Evolutionary conservation across 92 coral and sea anemone species (phyloP).

Genomic region (Chrysogorgia sp.): DNA sequence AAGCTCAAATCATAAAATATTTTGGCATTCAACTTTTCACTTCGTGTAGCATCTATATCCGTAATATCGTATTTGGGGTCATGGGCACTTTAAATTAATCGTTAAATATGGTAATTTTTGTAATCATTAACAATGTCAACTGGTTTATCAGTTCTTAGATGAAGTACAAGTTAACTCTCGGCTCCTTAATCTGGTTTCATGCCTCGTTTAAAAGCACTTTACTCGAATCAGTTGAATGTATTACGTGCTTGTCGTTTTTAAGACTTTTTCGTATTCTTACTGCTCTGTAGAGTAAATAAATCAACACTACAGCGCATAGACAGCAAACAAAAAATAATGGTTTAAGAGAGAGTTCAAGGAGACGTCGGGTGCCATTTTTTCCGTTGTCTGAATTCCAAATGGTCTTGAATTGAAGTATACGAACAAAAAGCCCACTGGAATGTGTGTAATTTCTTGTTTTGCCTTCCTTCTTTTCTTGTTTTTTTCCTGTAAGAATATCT

Average conservation of each 20-base stretch:
- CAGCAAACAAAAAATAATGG: constrained; percentile 41
- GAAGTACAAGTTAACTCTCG: neutral
- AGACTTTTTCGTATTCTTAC: constrained; percentile 28
- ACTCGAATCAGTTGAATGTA: constrained; percentile 10
- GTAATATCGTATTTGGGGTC: too few relatives aligned
- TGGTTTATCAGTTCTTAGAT: too few relatives aligned
- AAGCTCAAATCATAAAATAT: too few relatives aligned
- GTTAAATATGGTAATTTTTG: too few relatives aligned
- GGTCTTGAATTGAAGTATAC: constrained; percentile 25
- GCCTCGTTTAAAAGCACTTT: constrained; percentile 29
- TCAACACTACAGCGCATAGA: constrained; percentile 30
- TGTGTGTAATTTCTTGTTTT: neutral
- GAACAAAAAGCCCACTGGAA: constrained; percentile 4
- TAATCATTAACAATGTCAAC: too few relatives aligned
- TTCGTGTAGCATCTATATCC: too few relatives aligned
- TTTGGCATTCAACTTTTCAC: too few relatives aligned
- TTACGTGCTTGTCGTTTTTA: constrained; percentile 23
- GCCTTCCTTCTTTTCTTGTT: neutral
- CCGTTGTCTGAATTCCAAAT: constrained; percentile 31
- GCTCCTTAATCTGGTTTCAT: neutral
- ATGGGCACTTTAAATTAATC: too few relatives aligned
- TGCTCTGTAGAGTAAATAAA: constrained; percentile 38
- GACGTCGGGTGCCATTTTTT: constrained; percentile 22
- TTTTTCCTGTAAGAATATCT: neutral
- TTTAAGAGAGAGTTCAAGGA: constrained; percentile 33